Evolutionary conservation across 2,888 invertebrate species (phyloP).

Genomic region (Stictocephala bisonia): DNA sequence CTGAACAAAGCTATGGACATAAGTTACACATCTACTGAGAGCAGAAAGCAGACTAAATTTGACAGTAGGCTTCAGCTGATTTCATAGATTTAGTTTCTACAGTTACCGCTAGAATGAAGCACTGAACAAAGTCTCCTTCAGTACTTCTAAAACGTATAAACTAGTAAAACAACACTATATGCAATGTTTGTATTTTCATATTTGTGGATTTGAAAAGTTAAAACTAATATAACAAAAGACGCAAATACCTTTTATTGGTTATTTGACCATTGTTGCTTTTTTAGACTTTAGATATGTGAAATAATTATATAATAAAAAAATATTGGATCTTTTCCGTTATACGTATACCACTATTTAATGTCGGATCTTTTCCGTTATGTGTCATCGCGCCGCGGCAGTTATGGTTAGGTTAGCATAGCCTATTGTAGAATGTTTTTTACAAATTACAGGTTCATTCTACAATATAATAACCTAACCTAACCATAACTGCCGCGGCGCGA

Average conservation of each 20-base stretch:
- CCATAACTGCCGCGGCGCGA: no score
- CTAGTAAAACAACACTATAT: background rate
- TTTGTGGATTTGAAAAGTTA: background rate
- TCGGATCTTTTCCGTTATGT: no score
- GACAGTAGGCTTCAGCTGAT: constrained; percentile 33
- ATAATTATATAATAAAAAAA: background rate
- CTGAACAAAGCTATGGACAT: constrained; percentile 12
- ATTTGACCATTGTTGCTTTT: background rate
- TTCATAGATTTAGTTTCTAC: background rate
- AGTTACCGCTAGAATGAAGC: constrained; percentile 5
- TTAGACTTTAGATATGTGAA: background rate
- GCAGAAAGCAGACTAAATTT: constrained; percentile 35
- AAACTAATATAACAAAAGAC: background rate
- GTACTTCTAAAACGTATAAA: background rate
- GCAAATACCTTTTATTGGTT: background rate
- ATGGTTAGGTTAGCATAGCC: no score
- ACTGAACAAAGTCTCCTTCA: background rate
- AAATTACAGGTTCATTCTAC: no score
- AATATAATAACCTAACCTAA: no score
- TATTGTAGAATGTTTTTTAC: no score
- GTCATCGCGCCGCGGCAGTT: no score
- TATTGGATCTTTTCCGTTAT: no score
- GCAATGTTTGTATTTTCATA: background rate
- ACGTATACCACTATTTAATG: no score
- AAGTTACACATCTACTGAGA: background rate